Evolutionary conservation across 2,113 vertebrate genomes (phyloP).

Genomic region (Gracilinanus agilis): DNA sequence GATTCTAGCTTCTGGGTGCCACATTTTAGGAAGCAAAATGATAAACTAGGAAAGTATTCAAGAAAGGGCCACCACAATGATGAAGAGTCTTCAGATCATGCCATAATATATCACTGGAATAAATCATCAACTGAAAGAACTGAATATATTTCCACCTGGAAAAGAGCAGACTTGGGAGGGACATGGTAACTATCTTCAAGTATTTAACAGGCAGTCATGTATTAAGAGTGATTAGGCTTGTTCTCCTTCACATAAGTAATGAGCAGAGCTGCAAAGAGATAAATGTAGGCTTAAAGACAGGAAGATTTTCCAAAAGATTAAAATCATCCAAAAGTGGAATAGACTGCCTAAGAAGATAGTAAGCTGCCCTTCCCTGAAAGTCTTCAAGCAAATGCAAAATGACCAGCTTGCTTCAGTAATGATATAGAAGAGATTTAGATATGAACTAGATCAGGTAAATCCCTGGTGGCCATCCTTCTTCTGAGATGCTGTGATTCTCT

Average conservation of each 20-base stretch:
- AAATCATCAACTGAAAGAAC: neutral
- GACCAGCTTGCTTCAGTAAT: neutral
- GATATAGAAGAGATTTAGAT: neutral
- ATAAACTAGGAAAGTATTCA: neutral
- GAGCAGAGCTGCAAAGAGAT: neutral
- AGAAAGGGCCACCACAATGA: neutral
- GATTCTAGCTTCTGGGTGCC: neutral
- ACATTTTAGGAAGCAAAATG: neutral
- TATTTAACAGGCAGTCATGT: neutral
- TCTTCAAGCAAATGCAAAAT: neutral
- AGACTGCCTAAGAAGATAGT: neutral
- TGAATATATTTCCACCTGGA: neutral
- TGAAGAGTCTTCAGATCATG: neutral
- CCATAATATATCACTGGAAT: too few relatives aligned
- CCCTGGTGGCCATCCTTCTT: neutral
- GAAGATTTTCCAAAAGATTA: neutral
- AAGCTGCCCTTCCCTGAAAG: neutral
- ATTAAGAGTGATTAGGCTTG: neutral
- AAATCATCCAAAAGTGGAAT: neutral
- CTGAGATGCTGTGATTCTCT: neutral
- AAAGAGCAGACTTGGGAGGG: neutral
- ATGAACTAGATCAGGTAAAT: neutral
- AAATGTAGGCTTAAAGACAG: neutral
- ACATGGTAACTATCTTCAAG: neutral
- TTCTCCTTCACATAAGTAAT: too few relatives aligned